Evolutionary conservation across 2,888 invertebrate genomes (phyloP).

Genomic region (Aspidapion aeneum): DNA sequence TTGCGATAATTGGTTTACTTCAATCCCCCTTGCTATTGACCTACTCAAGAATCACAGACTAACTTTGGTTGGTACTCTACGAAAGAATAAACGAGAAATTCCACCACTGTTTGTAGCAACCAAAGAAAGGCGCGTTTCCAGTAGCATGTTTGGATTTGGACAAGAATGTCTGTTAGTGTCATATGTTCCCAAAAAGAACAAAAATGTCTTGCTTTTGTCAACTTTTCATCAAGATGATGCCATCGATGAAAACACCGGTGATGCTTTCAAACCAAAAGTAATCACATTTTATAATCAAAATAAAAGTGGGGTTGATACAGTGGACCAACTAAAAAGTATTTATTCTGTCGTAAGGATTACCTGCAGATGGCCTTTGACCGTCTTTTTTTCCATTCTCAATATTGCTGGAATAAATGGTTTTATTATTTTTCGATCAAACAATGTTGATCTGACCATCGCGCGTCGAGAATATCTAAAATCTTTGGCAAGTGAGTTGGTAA

Average conservation of each 20-base stretch:
- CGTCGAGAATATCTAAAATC: not conserved
- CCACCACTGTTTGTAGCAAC: not conserved
- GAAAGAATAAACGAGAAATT: conserved; percentile 10
- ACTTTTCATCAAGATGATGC: conserved; percentile 1
- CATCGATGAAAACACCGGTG: conserved; percentile 5
- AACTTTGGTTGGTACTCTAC: conserved; percentile 9
- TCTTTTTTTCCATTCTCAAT: conserved; percentile 3
- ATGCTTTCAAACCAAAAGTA: conserved; percentile 6
- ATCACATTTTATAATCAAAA: conserved; percentile 4
- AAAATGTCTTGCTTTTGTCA: conserved; percentile 6
- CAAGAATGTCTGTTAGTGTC: not conserved
- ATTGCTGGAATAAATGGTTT: conserved; percentile 12
- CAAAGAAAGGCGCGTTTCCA: not conserved
- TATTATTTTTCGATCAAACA: conserved; percentile 5
- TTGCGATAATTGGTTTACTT: conserved; percentile 9
- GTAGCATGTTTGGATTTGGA: not conserved
- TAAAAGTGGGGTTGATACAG: not conserved
- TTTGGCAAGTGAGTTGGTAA: conserved; percentile 4
- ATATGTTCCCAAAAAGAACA: not conserved
- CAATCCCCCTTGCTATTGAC: not conserved
- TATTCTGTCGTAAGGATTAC: not conserved
- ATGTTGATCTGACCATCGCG: not conserved
- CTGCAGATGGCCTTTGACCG: not conserved
- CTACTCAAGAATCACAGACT: conserved; percentile 8
- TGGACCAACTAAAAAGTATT: not conserved